These are phyloP conservation scores for Ylistrum balloti DNA, from an alignment of 1,140 invertebrate genomes.

Conservation along the genomic window DNA sequence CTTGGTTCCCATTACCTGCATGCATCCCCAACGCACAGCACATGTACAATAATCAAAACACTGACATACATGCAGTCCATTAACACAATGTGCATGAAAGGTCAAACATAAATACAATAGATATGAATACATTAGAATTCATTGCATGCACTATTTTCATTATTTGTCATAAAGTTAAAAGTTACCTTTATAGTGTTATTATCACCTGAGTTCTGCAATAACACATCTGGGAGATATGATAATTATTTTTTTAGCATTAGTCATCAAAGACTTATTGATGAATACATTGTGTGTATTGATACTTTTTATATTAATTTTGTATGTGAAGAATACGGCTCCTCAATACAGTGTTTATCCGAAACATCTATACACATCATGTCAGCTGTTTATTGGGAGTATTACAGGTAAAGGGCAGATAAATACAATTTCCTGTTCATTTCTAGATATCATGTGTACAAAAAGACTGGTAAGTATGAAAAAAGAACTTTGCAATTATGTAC, in stretches of 20 bases:
- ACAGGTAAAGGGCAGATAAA: not conserved
- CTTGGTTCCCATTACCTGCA: no score
- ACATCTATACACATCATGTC: not conserved
- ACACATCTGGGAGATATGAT: not conserved
- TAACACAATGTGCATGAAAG: not conserved
- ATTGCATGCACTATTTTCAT: not conserved
- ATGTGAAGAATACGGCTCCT: not conserved
- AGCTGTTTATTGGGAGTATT: not conserved
- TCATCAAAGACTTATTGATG: no score
- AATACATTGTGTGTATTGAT: not conserved
- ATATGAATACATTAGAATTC: not conserved
- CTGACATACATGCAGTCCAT: not conserved
- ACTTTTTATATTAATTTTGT: not conserved
- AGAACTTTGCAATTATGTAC: conserved; percentile 34
- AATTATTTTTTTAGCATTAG: not conserved
- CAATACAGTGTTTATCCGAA: not conserved
- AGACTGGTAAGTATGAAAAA: not conserved
- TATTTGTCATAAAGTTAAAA: not conserved
- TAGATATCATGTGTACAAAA: not conserved
- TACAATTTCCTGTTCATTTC: not conserved
- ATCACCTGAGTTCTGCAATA: not conserved
- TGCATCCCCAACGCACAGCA: no score
- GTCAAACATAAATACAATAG: no score
- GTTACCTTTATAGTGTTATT: not conserved
- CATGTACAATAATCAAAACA: not conserved